A percentile compares a stretch with the other conserved stretches of the same genome.
These are phyloP conservation scores for Porites rus DNA, from an alignment of 92 coral and sea anemone genomes.

Conservation along the genomic window DNA sequence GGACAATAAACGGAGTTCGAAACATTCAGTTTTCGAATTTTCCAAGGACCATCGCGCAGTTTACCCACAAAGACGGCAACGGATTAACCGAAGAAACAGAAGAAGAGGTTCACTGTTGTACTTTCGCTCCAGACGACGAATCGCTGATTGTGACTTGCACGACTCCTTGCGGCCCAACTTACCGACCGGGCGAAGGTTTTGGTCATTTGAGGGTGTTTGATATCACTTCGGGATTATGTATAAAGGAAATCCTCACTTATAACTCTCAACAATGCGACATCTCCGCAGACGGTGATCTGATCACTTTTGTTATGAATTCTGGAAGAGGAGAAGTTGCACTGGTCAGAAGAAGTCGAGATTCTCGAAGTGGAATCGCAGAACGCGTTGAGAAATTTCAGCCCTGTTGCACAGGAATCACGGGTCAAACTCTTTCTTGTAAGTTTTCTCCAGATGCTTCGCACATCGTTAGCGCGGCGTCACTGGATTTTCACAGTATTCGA, in stretches of 20 bases:
- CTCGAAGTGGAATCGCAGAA: conserved; percentile 78
- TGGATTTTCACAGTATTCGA: conserved; percentile 89
- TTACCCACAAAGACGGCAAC: conserved; percentile 61
- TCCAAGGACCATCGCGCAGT: conserved; percentile 76
- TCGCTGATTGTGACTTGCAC: conserved; percentile 76
- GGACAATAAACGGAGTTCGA: conserved; percentile 36
- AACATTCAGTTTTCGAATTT: conserved; percentile 67
- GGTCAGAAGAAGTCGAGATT: conserved; percentile 69
- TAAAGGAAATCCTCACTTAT: conserved; percentile 84
- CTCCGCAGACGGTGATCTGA: conserved; percentile 85
- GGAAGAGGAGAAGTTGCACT: conserved; percentile 89
- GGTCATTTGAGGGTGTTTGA: conserved; percentile 90
- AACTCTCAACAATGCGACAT: conserved; percentile 90
- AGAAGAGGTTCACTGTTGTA: conserved; percentile 85
- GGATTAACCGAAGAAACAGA: conserved; percentile 53
- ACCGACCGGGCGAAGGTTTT: conserved; percentile 73
- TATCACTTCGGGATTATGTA: conserved; percentile 65
- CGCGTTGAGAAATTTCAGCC: conserved; percentile 85
- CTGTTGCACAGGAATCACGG: conserved; percentile 85
- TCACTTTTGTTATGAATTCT: conserved; percentile 82
- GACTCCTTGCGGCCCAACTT: conserved; percentile 70
- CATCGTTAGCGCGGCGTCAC: conserved; percentile 83
- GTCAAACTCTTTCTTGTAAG: conserved; percentile 86
- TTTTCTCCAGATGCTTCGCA: conserved; percentile 88
- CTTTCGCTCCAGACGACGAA: conserved; percentile 89